Evolutionary conservation across 2,888 invertebrate genomes (phyloP).

Genomic region (Dysmachus trigonus): DNA sequence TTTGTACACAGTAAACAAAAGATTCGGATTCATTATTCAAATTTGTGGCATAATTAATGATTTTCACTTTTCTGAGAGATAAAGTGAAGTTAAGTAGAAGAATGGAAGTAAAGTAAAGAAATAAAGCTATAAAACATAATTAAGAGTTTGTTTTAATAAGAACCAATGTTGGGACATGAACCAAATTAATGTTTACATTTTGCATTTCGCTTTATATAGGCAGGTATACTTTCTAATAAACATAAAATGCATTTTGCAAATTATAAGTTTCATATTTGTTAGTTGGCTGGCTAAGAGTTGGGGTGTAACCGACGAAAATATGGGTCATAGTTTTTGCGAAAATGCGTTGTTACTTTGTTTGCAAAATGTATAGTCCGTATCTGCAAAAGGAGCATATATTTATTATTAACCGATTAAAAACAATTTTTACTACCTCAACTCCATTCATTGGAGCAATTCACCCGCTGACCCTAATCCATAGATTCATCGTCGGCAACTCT

Average conservation of each 20-base stretch:
- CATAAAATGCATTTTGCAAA: too few species aligned
- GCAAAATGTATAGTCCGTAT: background rate
- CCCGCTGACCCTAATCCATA: background rate
- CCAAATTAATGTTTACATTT: background rate
- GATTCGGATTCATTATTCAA: background rate
- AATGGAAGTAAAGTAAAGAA: background rate
- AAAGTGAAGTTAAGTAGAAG: background rate
- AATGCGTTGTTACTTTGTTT: background rate
- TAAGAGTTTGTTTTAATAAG: background rate
- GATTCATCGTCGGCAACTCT: background rate
- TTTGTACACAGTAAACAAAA: too few species aligned
- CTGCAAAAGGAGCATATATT: too few species aligned
- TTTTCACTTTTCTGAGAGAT: background rate
- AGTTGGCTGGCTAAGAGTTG: background rate
- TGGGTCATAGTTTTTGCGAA: background rate
- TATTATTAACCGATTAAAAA: too few species aligned
- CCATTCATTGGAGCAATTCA: background rate
- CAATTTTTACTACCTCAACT: background rate
- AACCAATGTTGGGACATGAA: background rate
- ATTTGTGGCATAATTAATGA: background rate
- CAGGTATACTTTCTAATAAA: background rate
- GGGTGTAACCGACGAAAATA: background rate
- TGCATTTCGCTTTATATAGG: background rate
- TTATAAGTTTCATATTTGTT: too few species aligned
- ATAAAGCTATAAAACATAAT: background rate